Conservation (phyloP, 2,888 invertebrate species). For the Reticulitermes lucifugus region DNA sequence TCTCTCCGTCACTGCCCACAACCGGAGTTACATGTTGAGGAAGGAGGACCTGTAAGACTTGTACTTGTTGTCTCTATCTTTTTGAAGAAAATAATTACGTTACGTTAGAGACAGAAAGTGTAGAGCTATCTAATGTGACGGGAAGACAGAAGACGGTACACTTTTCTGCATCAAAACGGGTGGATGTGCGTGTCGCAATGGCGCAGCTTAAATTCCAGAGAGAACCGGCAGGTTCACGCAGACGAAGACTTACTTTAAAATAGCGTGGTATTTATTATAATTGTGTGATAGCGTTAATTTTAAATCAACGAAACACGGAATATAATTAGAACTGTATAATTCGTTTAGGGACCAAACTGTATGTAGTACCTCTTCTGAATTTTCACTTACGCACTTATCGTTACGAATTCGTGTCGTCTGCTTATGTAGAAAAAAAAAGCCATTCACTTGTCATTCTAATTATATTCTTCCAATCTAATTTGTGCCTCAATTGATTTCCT, state of each 20-base stretch:
- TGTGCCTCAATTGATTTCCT: constrained; percentile 28
- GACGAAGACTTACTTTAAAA: not conserved
- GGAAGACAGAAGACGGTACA: too few relatives aligned
- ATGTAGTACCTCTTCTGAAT: not conserved
- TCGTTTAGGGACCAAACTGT: constrained; percentile 33
- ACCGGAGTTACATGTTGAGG: too few relatives aligned
- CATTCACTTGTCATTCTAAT: constrained; percentile 38
- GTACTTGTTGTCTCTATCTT: not conserved
- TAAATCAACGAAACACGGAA: constrained; percentile 13
- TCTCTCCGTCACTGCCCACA: too few relatives aligned
- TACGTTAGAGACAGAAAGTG: too few relatives aligned
- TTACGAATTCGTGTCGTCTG: not conserved
- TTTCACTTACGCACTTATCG: not conserved
- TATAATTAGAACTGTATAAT: not conserved
- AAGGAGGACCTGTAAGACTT: too few relatives aligned
- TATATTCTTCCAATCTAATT: constrained; percentile 37
- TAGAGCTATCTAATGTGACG: too few relatives aligned
- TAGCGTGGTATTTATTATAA: not conserved
- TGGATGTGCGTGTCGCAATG: not conserved
- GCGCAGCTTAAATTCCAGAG: not conserved
- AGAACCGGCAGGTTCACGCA: not conserved
- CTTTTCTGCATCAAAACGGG: not conserved
- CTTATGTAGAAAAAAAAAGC: too few relatives aligned
- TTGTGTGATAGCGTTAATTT: not conserved
- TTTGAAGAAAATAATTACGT: not conserved